Percentiles rank a stretch among this genome's conserved stretches.
Conservation (phyloP, 2,113 vertebrate genomes). For the Trochalopteron elliotii region DNA sequence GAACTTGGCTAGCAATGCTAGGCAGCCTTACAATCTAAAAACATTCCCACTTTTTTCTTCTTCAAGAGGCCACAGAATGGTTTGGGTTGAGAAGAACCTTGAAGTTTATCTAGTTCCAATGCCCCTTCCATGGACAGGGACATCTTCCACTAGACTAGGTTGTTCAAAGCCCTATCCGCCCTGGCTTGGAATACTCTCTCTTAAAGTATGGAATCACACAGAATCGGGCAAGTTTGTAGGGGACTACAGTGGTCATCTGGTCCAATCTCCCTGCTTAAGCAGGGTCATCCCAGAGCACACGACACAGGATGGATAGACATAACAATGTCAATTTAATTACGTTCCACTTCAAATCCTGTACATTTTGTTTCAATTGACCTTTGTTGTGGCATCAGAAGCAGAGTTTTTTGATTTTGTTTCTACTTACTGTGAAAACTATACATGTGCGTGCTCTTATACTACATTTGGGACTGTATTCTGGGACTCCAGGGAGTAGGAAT, state of each 20-base stretch:
- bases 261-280: background rate
- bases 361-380: background rate
- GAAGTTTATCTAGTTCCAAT: background rate
- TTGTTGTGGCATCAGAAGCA: background rate
- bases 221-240: background rate
- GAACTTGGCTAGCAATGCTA: background rate
- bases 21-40: background rate
- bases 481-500: background rate
- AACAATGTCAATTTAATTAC: background rate
- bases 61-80: background rate
- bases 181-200: background rate
- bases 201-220: background rate
- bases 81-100: background rate
- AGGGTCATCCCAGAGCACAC: background rate
- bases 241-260: background rate
- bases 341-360: background rate
- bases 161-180: background rate
- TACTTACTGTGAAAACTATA: background rate
- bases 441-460: background rate
- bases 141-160: background rate
- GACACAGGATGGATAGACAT: background rate
- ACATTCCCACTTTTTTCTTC: background rate
- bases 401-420: background rate
- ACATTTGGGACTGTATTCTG: background rate
- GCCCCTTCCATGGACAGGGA: background rate